Base-by-base conservation (phyloP, 2,113 vertebrate genomes). In the Anolis carolinensis region DNA sequence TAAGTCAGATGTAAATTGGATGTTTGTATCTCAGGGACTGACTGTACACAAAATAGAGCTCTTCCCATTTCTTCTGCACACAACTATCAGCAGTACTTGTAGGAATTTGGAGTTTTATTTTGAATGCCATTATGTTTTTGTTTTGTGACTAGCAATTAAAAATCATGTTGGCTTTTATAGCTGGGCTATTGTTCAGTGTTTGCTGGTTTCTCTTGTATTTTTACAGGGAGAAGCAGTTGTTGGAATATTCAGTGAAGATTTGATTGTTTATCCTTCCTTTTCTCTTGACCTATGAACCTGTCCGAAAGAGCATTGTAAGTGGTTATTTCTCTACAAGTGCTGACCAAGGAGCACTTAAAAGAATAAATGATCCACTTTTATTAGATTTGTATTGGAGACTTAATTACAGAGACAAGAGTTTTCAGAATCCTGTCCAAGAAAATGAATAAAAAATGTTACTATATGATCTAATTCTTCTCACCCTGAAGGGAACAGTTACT, bases 401-500 rank as follows among this genome's bases (percentile, higher is more conserved):
- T 10, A 70, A 68, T 85, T 82, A 83, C 2, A 79, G 0, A 76
- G 0, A 1, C 68, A 7, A 5, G 11, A 48, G 55, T 11, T 44
- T 13, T 87, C 86, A 86, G 16, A 48, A 52, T 16, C 88, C 76
- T 85, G 0, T 23, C 44, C 86, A 79, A 25, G 75, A 83, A 71
- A 80, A 21, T 81, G 72, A 8, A 68, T 11, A 2, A 71, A 68
- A 73, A 36, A 8, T 36, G 18, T 0, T 82, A 72, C 1, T 23
- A 5, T 63, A 63, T 0, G 79, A 36, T 4, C 55, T 59, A 10
- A 82, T 48, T n/a, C 75, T 48, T n/a, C 48, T 72, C 72, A 87
- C 27, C 32, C 39, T 1, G 18, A 84, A 87, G 2, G 1, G 70
- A 13, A 76, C 67, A 27, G 21, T 36, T 36, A 93, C 95, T 94